phyloP scores from a whole-genome alignment of 1,140 invertebrate species.

The Drosophila nigromelanica region DNA sequence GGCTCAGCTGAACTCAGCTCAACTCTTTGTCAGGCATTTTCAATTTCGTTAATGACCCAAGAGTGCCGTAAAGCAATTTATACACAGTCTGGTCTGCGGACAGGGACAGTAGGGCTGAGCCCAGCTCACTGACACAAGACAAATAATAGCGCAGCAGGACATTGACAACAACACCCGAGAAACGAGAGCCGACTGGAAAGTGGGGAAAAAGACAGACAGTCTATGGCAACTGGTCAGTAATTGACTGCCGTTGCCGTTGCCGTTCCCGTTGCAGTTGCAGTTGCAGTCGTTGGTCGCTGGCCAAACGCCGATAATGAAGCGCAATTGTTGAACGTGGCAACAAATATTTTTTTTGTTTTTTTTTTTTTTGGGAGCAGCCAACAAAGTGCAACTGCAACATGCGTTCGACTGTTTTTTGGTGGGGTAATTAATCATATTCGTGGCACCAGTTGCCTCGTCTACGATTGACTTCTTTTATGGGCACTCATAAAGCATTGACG shows the following conservation, averaged over 20 bases:
- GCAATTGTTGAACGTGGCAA: conserved; percentile 65
- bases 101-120: conserved; percentile 21
- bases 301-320: conserved; percentile 74
- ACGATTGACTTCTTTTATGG: conserved; percentile 47
- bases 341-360: conserved; percentile 23
- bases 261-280: conserved; percentile 1
- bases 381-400: conserved; percentile 42
- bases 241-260: conserved; percentile 43
- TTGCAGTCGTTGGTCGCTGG: conserved; percentile 54
- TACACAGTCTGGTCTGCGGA: conserved; percentile 28
- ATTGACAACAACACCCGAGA: conserved; percentile 79
- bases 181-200: conserved; percentile 24
- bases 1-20: conserved; percentile 2
- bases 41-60: conserved; percentile 83
- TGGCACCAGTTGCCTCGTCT: conserved; percentile 8
- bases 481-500: conserved; percentile 33
- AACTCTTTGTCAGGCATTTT: conserved; percentile 70
- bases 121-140: conserved; percentile 69
- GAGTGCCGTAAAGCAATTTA: conserved; percentile 82
- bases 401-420: conserved; percentile 5
- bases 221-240: conserved; percentile 45
- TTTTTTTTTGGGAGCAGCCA: conserved; percentile 28
- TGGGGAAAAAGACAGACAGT: conserved; percentile 20
- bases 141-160: conserved; percentile 83
- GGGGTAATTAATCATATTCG: conserved; percentile 67